Evolutionary conservation across 1,140 invertebrate genomes (phyloP).

Genomic region (Phenacoccus solenopsis): DNA sequence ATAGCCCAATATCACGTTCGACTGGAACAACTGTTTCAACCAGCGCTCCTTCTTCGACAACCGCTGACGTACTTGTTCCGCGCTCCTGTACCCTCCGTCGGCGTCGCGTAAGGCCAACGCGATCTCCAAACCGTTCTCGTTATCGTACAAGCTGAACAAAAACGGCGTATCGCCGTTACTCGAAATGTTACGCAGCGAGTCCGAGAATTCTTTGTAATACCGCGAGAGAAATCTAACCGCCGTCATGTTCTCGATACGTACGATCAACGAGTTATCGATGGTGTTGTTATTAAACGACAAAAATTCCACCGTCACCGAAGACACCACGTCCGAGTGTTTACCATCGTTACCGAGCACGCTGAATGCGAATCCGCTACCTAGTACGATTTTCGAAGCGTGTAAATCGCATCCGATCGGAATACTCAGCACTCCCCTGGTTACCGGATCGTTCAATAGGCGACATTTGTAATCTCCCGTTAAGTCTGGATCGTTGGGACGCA

Average conservation of each 20-base stretch:
- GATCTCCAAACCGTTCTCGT: conserved; percentile 48
- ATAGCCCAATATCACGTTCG: conserved; percentile 48
- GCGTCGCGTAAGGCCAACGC: conserved; percentile 46
- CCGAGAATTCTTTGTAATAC: conserved; percentile 57
- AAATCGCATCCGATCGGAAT: conserved; percentile 69
- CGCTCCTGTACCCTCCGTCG: conserved; percentile 39
- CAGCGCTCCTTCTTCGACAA: conserved; percentile 47
- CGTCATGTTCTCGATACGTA: conserved; percentile 57
- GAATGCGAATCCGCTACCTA: conserved; percentile 51
- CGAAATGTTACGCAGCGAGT: conserved; percentile 45
- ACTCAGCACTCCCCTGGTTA: conserved; percentile 45
- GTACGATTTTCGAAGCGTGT: conserved; percentile 50
- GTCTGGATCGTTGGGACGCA: conserved; percentile 83
- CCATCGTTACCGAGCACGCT: conserved; percentile 81
- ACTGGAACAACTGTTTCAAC: conserved; percentile 44
- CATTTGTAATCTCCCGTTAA: conserved; percentile 76
- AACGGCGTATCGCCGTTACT: conserved; percentile 44
- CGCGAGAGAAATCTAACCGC: conserved; percentile 58
- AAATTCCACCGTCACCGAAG: conserved; percentile 70
- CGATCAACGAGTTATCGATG: conserved; percentile 64
- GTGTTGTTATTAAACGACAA: conserved; percentile 64
- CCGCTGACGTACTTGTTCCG: conserved; percentile 46
- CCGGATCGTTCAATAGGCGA: conserved; percentile 49
- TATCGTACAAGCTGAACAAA: conserved; percentile 61
- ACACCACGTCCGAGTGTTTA: conserved; percentile 66